Base-by-base conservation (phyloP, 2,888 invertebrate species). In the Oligia strigilis region DNA sequence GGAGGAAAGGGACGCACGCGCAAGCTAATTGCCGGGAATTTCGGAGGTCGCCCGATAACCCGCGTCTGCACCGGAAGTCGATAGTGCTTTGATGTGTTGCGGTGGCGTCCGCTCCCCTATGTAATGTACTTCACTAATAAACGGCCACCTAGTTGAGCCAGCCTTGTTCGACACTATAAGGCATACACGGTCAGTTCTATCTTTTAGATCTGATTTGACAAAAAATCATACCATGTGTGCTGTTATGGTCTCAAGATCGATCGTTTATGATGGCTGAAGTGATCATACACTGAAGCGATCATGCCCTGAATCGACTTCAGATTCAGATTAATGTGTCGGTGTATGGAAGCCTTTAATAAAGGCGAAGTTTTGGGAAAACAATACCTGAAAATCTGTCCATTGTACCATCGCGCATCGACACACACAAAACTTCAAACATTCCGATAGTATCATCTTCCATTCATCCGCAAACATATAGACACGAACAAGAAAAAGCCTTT, bases 41-140 rank as follows among this genome's bases (percentile, higher is more conserved):
- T 95, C 94, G 96, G 95, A 95, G 96, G 95, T 95, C 96, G 95
- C 94, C 93, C 94, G 96, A 96, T 96, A 96, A 96, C 96, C 95
- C 95, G 93, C 93, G 93, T 90, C 93, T 92, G 90, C 94, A 92
- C 96, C 96, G 97, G 96, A 97, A 96, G 94, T 93, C 94, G 97
- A 96, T 96, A 95, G 94, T 92, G 93, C 96, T 96, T 96, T 95
- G 96, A 96, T 95, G 96, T 95, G 92, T 92, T 90, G 94, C 94
- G 94, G 91, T 93, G 92, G 93, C 95, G 94, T 93, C 94, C 94
- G 92, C 91, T 93, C 92, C 93, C 92, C 91, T 89, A 89, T 88
- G 90, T 90, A 84, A 90, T 88, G 85, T 88, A 87, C 89, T 89
- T 89, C 81, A 88, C 81, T 90, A 89, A 88, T 88, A 90, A 90